Evolutionary conservation across 2,113 vertebrate genomes (phyloP).

Genomic region (Dromaius novaehollandiae): DNA sequence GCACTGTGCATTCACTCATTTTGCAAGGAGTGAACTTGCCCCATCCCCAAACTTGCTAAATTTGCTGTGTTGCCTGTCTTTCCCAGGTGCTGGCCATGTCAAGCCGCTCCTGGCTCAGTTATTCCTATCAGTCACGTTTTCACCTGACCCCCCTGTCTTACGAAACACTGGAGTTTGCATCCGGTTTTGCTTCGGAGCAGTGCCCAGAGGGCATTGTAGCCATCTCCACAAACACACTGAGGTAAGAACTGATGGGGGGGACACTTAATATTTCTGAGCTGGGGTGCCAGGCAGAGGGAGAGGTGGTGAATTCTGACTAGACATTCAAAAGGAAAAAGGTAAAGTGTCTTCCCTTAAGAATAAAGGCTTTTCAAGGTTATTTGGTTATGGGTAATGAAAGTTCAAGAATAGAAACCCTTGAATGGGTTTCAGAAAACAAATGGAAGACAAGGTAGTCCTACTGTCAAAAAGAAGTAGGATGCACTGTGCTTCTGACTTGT

Average conservation of each 20-base stretch:
- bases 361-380: neutral
- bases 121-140: constrained; percentile 97
- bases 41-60: neutral
- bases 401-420: neutral
- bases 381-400: neutral
- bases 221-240: constrained; percentile 97
- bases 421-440: neutral
- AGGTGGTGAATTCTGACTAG: neutral
- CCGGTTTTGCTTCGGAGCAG: constrained; percentile 97
- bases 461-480: neutral
- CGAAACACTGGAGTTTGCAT: constrained; percentile 95
- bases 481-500: neutral
- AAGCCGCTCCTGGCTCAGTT: constrained; percentile 97
- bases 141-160: constrained; percentile 96
- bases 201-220: constrained; percentile 98
- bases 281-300: neutral
- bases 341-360: neutral
- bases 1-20: fast-evolving
- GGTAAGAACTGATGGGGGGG: constrained; percentile 72
- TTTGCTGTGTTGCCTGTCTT: neutral
- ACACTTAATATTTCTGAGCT: neutral
- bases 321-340: neutral
- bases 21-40: neutral
- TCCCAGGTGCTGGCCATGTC: constrained; percentile 96
- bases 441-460: neutral